Evolutionary conservation across 2,797 vertebrate genomes (phyloP).

Genomic region (Aselliscus stoliczkanus): DNA sequence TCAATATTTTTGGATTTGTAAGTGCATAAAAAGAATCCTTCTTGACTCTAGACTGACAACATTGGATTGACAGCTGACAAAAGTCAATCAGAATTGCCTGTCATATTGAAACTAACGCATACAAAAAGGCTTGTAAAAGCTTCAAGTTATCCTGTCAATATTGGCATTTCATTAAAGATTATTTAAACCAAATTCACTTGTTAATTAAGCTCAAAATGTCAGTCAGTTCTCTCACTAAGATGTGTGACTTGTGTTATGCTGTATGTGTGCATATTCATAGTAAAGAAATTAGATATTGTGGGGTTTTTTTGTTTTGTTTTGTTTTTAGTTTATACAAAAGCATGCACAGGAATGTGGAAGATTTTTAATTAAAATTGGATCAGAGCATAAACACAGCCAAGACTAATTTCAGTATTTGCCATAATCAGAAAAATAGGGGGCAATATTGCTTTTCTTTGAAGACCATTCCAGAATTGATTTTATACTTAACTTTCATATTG

Average conservation of each 20-base stretch:
- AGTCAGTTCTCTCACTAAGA: conserved; percentile 17
- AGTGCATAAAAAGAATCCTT: neutral
- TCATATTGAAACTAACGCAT: conserved; percentile 25
- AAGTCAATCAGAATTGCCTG: conserved; percentile 9
- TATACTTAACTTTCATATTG: neutral
- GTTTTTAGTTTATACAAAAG: neutral
- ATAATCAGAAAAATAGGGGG: neutral
- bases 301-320: too few relatives aligned
- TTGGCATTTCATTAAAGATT: conserved; percentile 49
- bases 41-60: neutral
- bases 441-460: conserved; percentile 15
- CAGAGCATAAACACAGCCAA: neutral
- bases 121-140: neutral
- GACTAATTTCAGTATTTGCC: conserved; percentile 6
- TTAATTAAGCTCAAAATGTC: conserved; percentile 40
- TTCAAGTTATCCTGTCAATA: conserved; percentile 27
- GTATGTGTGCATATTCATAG: neutral
- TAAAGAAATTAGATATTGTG: neutral
- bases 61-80: conserved; percentile 52
- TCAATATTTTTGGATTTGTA: neutral
- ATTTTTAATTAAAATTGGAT: conserved; percentile 44
- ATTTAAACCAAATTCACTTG: conserved; percentile 64
- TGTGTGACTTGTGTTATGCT: neutral
- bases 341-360: neutral
- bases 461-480: conserved; percentile 36